Base-by-base conservation (phyloP, 2,888 invertebrate genomes). In the Dolomedes plantarius region DNA sequence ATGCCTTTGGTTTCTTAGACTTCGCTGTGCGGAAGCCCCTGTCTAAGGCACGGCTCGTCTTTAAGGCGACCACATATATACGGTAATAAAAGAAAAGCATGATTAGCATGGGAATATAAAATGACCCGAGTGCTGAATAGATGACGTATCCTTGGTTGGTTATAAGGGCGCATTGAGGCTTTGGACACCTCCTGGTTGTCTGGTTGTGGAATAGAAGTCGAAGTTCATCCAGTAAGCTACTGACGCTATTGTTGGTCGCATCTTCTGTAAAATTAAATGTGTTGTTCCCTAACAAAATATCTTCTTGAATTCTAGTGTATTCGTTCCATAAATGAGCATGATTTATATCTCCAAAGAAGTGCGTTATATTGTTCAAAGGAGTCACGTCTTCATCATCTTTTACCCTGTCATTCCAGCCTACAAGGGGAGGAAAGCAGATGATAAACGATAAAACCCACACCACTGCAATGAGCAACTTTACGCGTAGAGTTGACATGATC, bases 71-170 rank as follows among this genome's bases (percentile, higher is more conserved):
- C 89, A 96, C 94, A 93, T 98, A 98, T 90, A 98, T 98, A 90
- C 97, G 94, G 96, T 97, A 97, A 92, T 98, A 98, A 93, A 98
- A 98, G 93, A 98, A 98, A 90, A 98, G 93, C 97, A 98, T 98
- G 89, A 98, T 97, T 90, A 97, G 94, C 97, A 98, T 98, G 56
- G 98, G 98, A 36, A 98, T 95, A 93, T 97, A 98, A 94, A 98
- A 98, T 88, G 98, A 98, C n/a, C 98, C 98, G 29, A 98, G 93
- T 0, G 98, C 98, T 2, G 98, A 98, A 92, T 98, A 98, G 78
- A 99, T 95, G 79, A 98, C 97, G 93, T 99, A 99, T 76, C 97
- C 97, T 68, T 96, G 95, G 91, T 97, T 97, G 92, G 96, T 96
- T 90, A 97, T 97, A 89, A 98, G 94, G 91, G 97, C 96, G 91